A percentile compares a stretch with the other conserved stretches of the same genome.
Evolutionary conservation across 2,113 vertebrate genomes (phyloP).

Genomic region (Elgaria multicarinata): DNA sequence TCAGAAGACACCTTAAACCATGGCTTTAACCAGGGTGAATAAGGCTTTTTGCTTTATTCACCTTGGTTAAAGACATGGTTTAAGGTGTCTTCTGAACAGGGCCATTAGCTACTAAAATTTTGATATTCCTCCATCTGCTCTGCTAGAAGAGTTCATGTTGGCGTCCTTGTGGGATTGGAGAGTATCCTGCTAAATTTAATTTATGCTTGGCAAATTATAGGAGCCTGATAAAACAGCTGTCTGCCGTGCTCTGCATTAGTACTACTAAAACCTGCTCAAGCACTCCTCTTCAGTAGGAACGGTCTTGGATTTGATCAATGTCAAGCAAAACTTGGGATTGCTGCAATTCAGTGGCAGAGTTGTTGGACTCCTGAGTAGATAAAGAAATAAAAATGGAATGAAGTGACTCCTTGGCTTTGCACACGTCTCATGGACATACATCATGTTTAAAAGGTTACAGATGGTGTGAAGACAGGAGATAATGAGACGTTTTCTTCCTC

Average conservation of each 20-base stretch:
- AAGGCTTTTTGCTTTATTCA: no score
- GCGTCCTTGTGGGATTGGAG: no score
- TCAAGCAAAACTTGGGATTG: not conserved
- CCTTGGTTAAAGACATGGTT: no score
- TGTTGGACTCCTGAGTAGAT: not conserved
- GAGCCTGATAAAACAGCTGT: not conserved
- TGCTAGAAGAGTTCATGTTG: no score
- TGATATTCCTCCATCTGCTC: no score
- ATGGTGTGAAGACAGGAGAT: not conserved
- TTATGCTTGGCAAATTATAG: not conserved
- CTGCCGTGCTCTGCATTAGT: not conserved
- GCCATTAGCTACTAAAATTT: no score
- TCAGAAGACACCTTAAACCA: no score
- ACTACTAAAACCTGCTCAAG: not conserved
- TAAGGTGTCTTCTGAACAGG: no score
- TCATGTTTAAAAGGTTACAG: not conserved
- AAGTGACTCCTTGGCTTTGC: not conserved
- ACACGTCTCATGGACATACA: not conserved
- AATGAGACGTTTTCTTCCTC: not conserved
- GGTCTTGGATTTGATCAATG: not conserved
- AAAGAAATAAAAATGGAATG: constrained; percentile 2
- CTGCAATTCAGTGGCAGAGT: not conserved
- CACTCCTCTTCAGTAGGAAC: not conserved
- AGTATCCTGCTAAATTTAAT: no score
- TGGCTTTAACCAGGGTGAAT: no score